These are phyloP conservation scores for Cosmorhoe ocellata DNA, from an alignment of 2,888 invertebrate species.

Conservation along the genomic window DNA sequence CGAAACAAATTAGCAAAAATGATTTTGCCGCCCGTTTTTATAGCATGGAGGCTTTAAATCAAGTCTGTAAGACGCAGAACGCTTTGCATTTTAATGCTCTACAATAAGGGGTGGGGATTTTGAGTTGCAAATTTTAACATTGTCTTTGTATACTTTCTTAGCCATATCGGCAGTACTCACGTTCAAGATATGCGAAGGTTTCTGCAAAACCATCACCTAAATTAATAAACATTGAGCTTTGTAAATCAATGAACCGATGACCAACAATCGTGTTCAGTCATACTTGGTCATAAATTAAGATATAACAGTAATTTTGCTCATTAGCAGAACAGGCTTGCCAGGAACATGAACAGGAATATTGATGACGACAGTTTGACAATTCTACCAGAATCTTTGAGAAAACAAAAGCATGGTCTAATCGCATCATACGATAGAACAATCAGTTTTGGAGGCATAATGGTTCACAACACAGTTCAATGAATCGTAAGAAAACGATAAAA, in stretches of 20 bases:
- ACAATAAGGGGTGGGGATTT: slow-evolving; percentile 32
- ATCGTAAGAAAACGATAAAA: slow-evolving; percentile 9
- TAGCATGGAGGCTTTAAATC: slow-evolving; percentile 31
- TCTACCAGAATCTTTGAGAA: too few relatives aligned
- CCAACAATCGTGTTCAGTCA: slow-evolving; percentile 46
- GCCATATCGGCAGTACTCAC: slow-evolving; percentile 47
- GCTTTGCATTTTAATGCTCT: slow-evolving; percentile 22
- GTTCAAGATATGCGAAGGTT: slow-evolving; percentile 54
- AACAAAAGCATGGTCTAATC: background rate
- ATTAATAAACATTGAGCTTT: slow-evolving; percentile 64
- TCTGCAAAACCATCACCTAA: slow-evolving; percentile 65
- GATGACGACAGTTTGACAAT: too few relatives aligned
- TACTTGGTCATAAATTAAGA: slow-evolving; percentile 50
- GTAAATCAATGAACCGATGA: slow-evolving; percentile 48
- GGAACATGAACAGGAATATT: too few relatives aligned
- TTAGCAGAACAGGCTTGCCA: background rate
- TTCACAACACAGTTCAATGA: slow-evolving; percentile 3
- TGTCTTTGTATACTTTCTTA: slow-evolving; percentile 46
- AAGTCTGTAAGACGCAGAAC: slow-evolving; percentile 36
- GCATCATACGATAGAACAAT: background rate
- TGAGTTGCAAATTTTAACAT: slow-evolving; percentile 37
- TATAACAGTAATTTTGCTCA: slow-evolving; percentile 38
- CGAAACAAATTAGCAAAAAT: slow-evolving; percentile 54
- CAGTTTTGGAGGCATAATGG: background rate
- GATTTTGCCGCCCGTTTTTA: slow-evolving; percentile 39